phyloP scores from a whole-genome alignment of 2,888 invertebrate species.

The Punctoribates punctum region DNA sequence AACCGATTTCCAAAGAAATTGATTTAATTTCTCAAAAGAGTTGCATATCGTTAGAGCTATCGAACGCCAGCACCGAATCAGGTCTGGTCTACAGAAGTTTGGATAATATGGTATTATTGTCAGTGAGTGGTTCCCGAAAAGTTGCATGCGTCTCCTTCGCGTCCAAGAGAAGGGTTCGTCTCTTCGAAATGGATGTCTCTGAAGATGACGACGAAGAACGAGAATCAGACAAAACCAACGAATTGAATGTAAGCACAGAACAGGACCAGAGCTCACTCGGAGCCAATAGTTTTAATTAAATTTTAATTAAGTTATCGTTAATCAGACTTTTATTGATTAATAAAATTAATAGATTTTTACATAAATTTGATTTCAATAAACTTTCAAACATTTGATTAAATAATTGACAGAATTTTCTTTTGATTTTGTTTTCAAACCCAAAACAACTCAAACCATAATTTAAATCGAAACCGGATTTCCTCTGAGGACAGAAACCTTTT shows the following conservation, averaged over 20 bases:
- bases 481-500: background rate
- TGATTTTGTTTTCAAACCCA: no score
- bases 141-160: slow-evolving; percentile 80
- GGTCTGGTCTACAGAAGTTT: slow-evolving; percentile 2
- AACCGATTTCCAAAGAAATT: background rate
- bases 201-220: slow-evolving; percentile 82
- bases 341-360: no score
- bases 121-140: slow-evolving; percentile 78
- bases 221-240: background rate
- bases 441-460: no score
- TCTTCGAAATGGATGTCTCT: slow-evolving; percentile 89
- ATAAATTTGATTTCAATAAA: no score
- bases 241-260: background rate
- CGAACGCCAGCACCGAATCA: background rate
- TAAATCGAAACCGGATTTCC: no score
- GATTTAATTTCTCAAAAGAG: background rate
- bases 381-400: no score
- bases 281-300: background rate
- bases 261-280: background rate
- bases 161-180: slow-evolving; percentile 71
- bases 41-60: background rate
- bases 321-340: no score
- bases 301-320: no score
- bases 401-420: no score
- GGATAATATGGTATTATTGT: slow-evolving; percentile 56